These are phyloP conservation scores for Papilio gigon DNA, from an alignment of 2,888 invertebrate species.

Conservation along the genomic window DNA sequence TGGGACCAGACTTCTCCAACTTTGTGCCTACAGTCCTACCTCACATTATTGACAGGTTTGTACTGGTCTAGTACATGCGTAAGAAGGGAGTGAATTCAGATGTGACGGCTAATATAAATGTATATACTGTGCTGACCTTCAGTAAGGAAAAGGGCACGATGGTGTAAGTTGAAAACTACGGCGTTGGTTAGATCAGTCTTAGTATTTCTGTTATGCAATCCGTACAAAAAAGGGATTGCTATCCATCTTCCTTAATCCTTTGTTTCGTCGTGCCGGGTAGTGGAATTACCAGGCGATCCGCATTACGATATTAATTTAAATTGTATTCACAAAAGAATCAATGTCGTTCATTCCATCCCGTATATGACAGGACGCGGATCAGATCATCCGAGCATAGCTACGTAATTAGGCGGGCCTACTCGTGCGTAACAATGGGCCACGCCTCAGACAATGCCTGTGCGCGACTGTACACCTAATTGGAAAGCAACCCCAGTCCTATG, in stretches of 20 bases:
- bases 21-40: slow-evolving; percentile 92
- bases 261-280: too few relatives aligned
- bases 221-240: too few relatives aligned
- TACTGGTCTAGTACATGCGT: slow-evolving; percentile 42
- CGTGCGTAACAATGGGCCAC: slow-evolving; percentile 18
- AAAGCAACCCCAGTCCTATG: slow-evolving; percentile 4
- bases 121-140: too few relatives aligned
- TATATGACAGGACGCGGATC: slow-evolving; percentile 31
- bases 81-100: too few relatives aligned
- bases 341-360: slow-evolving; percentile 5
- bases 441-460: slow-evolving; percentile 32
- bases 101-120: too few relatives aligned
- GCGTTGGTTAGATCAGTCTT: too few relatives aligned
- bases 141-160: too few relatives aligned
- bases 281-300: too few relatives aligned
- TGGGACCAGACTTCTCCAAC: slow-evolving; percentile 93
- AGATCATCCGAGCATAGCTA: slow-evolving; percentile 31
- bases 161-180: too few relatives aligned
- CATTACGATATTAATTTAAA: too few relatives aligned
- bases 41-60: slow-evolving; percentile 90
- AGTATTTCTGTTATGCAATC: too few relatives aligned
- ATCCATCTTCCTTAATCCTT: too few relatives aligned
- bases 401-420: slow-evolving; percentile 18
- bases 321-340: not conserved
- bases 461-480: slow-evolving; percentile 20